Conservation (phyloP, 2,113 vertebrate genomes). For the Diglossa brunneiventris region DNA sequence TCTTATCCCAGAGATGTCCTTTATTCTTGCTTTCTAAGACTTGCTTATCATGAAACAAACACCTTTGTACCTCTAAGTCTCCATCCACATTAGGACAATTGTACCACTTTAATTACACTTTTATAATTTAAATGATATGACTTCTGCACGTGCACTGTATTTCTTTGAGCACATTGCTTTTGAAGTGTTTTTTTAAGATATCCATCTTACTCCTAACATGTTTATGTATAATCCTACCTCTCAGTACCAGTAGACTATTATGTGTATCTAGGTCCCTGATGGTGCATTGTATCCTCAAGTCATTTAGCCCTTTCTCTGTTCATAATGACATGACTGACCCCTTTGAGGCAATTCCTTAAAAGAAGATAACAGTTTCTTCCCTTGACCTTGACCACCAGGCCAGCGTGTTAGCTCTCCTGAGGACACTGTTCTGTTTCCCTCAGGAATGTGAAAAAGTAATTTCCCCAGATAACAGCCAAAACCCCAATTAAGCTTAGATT, state of each 20-base stretch:
- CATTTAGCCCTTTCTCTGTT: neutral
- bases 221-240: neutral
- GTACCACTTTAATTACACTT: neutral
- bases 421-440: constrained; percentile 30
- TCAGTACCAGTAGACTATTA: neutral
- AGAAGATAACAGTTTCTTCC: constrained; percentile 9
- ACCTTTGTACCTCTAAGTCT: neutral
- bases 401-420: constrained; percentile 12
- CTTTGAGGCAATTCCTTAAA: neutral
- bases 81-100: neutral
- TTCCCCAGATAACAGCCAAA: constrained; percentile 58
- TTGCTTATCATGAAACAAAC: neutral
- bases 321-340: neutral
- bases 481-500: constrained; percentile 66
- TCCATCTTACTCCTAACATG: neutral
- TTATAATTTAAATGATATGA: neutral
- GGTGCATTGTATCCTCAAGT: neutral
- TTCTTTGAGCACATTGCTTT: neutral
- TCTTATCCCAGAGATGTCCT: neutral
- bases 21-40: neutral
- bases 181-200: constrained; percentile 9
- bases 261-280: neutral
- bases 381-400: constrained; percentile 36
- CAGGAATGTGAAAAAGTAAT: constrained; percentile 49
- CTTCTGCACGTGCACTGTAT: neutral